phyloP scores from a whole-genome alignment of 2,797 vertebrate genomes.

The Dipus sagitta region DNA sequence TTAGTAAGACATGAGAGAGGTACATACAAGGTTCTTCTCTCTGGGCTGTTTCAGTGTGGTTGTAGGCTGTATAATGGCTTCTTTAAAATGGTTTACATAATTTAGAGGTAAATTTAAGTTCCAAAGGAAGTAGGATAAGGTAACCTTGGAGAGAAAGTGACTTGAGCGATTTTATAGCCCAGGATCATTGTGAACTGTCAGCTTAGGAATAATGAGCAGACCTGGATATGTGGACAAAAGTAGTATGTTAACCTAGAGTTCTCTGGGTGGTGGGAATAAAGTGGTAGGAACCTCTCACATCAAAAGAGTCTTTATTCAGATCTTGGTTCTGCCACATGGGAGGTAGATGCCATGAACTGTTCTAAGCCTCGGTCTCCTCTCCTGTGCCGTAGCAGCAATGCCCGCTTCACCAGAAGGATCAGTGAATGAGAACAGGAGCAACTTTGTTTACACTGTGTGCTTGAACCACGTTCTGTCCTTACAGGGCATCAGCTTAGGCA shows the following conservation, averaged over 20 bases:
- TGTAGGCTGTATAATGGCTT: not conserved
- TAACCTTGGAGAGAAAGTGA: not conserved
- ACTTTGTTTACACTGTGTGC: not conserved
- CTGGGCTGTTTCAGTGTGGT: not conserved
- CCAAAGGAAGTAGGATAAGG: not conserved
- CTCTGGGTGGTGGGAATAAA: not conserved
- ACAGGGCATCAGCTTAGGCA: not conserved
- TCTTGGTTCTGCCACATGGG: not conserved
- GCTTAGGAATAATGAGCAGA: not conserved
- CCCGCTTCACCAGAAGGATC: not conserved
- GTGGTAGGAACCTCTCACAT: not conserved
- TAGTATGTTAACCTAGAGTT: not conserved
- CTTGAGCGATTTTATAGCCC: not conserved
- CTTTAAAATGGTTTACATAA: not conserved
- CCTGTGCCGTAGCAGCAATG: no score
- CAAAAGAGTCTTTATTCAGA: not conserved
- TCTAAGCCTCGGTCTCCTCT: not conserved
- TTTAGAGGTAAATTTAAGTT: not conserved
- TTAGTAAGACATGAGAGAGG: not conserved
- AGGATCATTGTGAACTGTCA: not conserved
- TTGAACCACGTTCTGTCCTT: not conserved
- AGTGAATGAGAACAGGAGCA: not conserved
- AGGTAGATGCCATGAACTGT: not conserved
- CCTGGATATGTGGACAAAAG: not conserved
- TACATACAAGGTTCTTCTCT: rapidly evolving